Evolutionary conservation across 1,140 invertebrate species (phyloP).

Genomic region (Ylistrum balloti): DNA sequence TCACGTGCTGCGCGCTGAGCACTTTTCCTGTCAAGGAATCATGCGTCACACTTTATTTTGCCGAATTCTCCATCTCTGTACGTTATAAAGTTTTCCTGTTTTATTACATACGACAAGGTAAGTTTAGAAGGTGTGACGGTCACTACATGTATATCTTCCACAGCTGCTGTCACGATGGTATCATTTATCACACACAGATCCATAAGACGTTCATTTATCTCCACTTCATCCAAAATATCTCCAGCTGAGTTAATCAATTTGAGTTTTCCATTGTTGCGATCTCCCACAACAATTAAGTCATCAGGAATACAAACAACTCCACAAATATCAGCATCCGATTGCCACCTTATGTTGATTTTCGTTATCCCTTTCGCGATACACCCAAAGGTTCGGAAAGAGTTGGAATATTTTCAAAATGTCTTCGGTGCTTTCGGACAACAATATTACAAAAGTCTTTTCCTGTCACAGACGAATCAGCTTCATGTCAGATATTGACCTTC

Average conservation of each 20-base stretch:
- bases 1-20: background rate
- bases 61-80: background rate
- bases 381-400: too few relatives aligned
- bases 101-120: background rate
- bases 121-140: background rate
- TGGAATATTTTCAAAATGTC: too few relatives aligned
- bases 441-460: too few relatives aligned
- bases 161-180: background rate
- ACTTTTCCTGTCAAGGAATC: background rate
- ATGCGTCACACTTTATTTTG: background rate
- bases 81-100: background rate
- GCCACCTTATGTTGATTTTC: too few relatives aligned
- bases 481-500: too few relatives aligned
- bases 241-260: background rate
- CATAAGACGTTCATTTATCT: background rate
- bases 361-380: too few relatives aligned
- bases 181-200: background rate
- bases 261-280: too few relatives aligned
- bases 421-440: too few relatives aligned
- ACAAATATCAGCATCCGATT: too few relatives aligned
- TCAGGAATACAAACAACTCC: too few relatives aligned
- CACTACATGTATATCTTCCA: background rate
- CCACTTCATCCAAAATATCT: background rate
- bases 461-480: too few relatives aligned
- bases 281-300: too few relatives aligned